Base-by-base conservation (phyloP, 2,797 vertebrate species). In the Neostethus bicornis region DNA sequence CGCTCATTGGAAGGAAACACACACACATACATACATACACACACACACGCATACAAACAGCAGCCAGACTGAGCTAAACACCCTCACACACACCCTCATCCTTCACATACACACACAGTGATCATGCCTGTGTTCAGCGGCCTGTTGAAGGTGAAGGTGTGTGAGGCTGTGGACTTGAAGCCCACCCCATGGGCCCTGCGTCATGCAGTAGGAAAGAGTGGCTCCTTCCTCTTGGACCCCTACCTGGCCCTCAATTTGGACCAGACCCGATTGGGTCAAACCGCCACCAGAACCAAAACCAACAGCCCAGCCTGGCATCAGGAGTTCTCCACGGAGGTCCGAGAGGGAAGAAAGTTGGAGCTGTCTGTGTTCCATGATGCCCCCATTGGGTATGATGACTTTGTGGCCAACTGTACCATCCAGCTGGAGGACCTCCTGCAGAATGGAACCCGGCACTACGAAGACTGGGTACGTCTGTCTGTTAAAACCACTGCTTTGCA, bases 71-170 rank as follows among this genome's bases (percentile, higher is more conserved):
- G 65, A 54, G 65, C 61, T 59, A 45, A 54, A 73, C 68, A 73
- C 69, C 58, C 64, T 57, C 37, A 45, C 61, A 54, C 28, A 47
- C 39, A 45, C 29, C 5, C 46, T 7, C 37, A 43, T 25, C 37
- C 11, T 34, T 28, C 53, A 0, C 21, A 24, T 55, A 34, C 25
- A 16, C 44, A 19, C 53, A 44, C 42, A 43, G 61, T 79, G 89
- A 93, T 86, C 93, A 98, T 99, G 96, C 96, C 98, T 85, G 96
- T 99, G 83, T 99, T 99, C 90, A 98, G 95, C 90, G 97, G 97
- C 79, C 90, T 98, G 85, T 85, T 99, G 87, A 99, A 98, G 91
- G 96, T 99, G 83, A 94, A 95, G 81, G 96, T 99, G 88, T 97
- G 95, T 63, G 96, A 99, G 90, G 97, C 97, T 6, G 93, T 96